Percentiles rank a stretch among this genome's conserved stretches.
Conservation (phyloP, 2,113 vertebrate genomes). For the Scomber colias region DNA sequence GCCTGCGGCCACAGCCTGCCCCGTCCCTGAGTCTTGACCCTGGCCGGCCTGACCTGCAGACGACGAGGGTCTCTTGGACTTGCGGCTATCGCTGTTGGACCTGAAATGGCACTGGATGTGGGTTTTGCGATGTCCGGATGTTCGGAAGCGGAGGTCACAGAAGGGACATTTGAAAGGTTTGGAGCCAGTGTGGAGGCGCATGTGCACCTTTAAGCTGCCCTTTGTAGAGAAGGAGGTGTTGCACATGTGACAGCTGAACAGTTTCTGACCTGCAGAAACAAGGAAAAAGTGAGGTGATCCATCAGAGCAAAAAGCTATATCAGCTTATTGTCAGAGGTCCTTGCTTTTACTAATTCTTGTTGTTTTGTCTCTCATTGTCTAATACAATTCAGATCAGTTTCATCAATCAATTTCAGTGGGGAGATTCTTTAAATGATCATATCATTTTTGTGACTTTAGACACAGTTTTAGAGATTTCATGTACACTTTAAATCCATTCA, state of each 20-base stretch:
- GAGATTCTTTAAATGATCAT: no score
- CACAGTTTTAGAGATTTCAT: no score
- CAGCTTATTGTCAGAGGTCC: not conserved
- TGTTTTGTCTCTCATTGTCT: no score
- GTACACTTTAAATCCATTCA: no score
- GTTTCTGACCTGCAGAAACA: constrained; percentile 91
- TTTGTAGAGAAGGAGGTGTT: constrained; percentile 98
- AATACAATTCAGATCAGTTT: no score
- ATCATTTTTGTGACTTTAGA: no score
- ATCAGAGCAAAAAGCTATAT: not conserved
- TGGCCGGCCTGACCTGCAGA: constrained; percentile 82
- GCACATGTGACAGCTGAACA: constrained; percentile 98
- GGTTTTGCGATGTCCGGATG: constrained; percentile 96
- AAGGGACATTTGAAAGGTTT: constrained; percentile 99
- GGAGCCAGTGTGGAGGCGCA: constrained; percentile 97
- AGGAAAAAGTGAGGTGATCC: not conserved
- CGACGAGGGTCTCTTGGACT: constrained; percentile 84
- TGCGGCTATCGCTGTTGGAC: constrained; percentile 85
- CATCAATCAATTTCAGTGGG: no score
- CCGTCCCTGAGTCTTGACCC: constrained; percentile 49
- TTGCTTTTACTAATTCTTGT: no score
- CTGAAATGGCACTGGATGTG: constrained; percentile 97
- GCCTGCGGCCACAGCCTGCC: constrained; percentile 86
- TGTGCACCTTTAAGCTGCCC: constrained; percentile 99
- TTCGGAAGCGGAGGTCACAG: constrained; percentile 97